Conservation (phyloP, 2,888 invertebrate genomes). For the Ommatoiulus sabulosus region DNA sequence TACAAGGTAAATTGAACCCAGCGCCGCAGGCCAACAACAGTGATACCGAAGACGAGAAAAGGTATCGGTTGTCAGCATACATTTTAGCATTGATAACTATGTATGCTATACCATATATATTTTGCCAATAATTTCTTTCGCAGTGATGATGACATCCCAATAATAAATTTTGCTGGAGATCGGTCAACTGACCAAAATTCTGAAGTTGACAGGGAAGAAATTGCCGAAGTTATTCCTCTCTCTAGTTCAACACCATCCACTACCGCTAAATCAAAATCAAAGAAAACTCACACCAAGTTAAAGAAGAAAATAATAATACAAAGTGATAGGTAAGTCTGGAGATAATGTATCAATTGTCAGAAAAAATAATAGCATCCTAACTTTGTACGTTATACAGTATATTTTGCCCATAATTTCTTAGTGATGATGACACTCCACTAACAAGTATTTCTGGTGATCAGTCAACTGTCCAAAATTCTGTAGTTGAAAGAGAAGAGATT, state of each 20-base stretch:
- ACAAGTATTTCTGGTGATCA: background rate
- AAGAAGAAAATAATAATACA: no score
- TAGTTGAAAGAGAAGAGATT: background rate
- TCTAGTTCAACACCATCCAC: background rate
- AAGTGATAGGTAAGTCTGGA: background rate
- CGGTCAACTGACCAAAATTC: background rate
- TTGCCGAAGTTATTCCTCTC: background rate
- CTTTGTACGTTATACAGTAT: background rate
- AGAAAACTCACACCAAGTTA: no score
- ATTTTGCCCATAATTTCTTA: background rate
- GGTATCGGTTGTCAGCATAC: background rate
- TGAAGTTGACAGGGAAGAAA: background rate
- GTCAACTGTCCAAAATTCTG: background rate
- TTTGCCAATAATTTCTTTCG: no score
- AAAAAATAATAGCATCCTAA: background rate
- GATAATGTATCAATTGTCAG: background rate
- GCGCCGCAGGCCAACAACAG: background rate
- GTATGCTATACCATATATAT: background rate
- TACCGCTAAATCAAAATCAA: no score
- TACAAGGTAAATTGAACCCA: conserved; percentile 18
- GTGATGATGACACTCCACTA: background rate
- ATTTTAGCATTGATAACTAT: background rate
- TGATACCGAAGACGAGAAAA: background rate
- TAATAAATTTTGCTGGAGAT: background rate
- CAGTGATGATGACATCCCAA: background rate